These are phyloP conservation scores for Taphrorychus bicolor DNA, from an alignment of 2,888 invertebrate genomes.

Conservation along the genomic window DNA sequence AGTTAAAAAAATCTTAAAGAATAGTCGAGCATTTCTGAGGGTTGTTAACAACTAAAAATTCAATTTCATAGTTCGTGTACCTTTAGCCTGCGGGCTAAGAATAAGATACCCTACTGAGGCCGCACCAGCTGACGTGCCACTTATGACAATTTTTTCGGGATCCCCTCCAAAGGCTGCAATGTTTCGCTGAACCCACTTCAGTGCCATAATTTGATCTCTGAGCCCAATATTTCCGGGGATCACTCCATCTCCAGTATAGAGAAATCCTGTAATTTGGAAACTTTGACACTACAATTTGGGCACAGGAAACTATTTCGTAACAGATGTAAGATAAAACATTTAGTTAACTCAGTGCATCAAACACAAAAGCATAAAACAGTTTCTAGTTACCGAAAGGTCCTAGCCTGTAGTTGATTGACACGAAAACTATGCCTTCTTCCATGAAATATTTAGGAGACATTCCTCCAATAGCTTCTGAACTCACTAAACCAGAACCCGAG, in stretches of 20 bases:
- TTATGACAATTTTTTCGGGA: slow-evolving; percentile 47
- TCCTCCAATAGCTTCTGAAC: background rate
- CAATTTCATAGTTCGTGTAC: too few species aligned
- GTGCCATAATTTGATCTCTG: slow-evolving; percentile 30
- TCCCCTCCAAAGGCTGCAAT: slow-evolving; percentile 51
- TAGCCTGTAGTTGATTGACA: slow-evolving; percentile 45
- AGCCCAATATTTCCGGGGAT: slow-evolving; percentile 33
- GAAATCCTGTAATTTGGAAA: slow-evolving; percentile 15
- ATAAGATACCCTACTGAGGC: slow-evolving; percentile 50
- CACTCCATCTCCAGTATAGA: slow-evolving; percentile 27
- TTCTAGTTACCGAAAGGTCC: slow-evolving; percentile 44
- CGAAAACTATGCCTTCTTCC: slow-evolving; percentile 44
- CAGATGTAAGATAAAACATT: background rate
- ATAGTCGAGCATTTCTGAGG: too few species aligned
- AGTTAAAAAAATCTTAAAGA: too few species aligned
- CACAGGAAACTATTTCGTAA: slow-evolving; percentile 10
- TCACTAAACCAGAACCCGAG: slow-evolving; percentile 31
- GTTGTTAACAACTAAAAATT: too few species aligned
- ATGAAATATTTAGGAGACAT: slow-evolving; percentile 42
- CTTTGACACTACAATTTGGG: background rate
- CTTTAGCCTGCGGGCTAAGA: slow-evolving; percentile 38
- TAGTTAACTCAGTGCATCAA: background rate
- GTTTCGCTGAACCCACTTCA: slow-evolving; percentile 28
- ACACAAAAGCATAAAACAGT: background rate
- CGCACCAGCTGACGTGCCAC: slow-evolving; percentile 52